phyloP scores from a whole-genome alignment of 2,888 invertebrate genomes.

The Petrophora chlorosata region DNA sequence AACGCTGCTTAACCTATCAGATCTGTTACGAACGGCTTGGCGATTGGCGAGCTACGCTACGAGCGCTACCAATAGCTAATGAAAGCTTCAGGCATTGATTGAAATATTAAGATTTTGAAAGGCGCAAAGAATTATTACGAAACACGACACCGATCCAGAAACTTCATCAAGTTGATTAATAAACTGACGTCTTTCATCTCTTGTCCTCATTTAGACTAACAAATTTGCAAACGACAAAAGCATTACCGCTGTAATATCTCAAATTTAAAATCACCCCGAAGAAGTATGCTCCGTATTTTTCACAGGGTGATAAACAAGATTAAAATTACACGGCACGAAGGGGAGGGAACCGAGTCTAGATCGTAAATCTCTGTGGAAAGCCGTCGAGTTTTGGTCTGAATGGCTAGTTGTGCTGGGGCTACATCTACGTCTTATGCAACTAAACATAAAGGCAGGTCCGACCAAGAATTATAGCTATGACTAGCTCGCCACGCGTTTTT shows the following conservation, averaged over 20 bases:
- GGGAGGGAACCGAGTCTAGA: constrained; percentile 43
- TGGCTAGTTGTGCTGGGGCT: constrained; percentile 37
- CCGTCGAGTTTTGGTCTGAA: constrained; percentile 37
- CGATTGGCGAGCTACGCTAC: too few species aligned
- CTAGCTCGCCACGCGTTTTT: too few species aligned
- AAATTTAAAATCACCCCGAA: constrained; percentile 40
- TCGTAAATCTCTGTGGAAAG: constrained; percentile 54
- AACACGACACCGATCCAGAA: too few species aligned
- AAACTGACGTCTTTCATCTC: constrained; percentile 23
- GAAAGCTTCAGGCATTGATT: too few species aligned
- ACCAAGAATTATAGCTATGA: too few species aligned
- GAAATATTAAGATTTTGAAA: too few species aligned
- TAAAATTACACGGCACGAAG: constrained; percentile 62
- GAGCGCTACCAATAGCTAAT: too few species aligned
- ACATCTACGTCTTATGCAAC: neutral
- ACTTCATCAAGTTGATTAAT: too few species aligned
- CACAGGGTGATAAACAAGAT: constrained; percentile 62
- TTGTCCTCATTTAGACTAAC: constrained; percentile 13
- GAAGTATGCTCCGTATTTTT: constrained; percentile 43
- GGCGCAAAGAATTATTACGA: too few species aligned
- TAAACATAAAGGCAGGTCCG: neutral
- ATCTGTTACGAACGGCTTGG: too few species aligned
- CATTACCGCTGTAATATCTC: constrained; percentile 40
- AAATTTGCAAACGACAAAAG: constrained; percentile 25
- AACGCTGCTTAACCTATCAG: too few species aligned